Evolutionary conservation across 2,888 invertebrate genomes (phyloP), one percentile per base, ranked within the genome.

Genomic region (Brenthis hecate): DNA sequence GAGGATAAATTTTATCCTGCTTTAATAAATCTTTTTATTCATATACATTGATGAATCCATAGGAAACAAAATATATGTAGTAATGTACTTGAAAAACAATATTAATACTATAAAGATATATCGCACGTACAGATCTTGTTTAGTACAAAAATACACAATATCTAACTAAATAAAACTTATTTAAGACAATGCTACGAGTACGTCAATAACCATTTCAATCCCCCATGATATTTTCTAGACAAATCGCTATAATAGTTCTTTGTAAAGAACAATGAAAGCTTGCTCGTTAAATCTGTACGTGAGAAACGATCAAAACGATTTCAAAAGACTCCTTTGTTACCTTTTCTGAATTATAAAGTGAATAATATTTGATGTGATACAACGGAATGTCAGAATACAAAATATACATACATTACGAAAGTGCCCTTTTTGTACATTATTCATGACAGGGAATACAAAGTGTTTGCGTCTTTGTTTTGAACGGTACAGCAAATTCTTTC

Each of bases 291-390:
- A 55, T 64, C 63, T 28, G 50, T 64, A 71, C 50, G 57, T 47
- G 66, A 69, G 50, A 66, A 65, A 62, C 56, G 62, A 65, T 69
- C 66, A 50, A 16, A 67, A 62, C 57, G 64, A 69, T 70, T 73
- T 73, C 68, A 48, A 70, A 70, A 67, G 73, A 56, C 57, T 68
- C 66, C 56, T 48, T 66, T 69, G 64, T 66, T 62, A 73, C 73
- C 62, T 73, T 72, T 74, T 68, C 62, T 36, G 62, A 70, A 66
- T 64, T 70, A 72, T 66, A 72, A 73, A 75, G 67, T 71, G 72
- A 75, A 73, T 74, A 71, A 71, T 70, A 73, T 71, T 72, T 68
- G 69, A 73, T 72, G 70, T 53, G 74, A 73, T 58, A 54, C 23
- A 73, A 73, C 66, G 64, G 51, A 74, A 74, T 65, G 68, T 70